Evolutionary conservation across 2,797 vertebrate genomes (phyloP).

Genomic region (Tadarida brasiliensis): DNA sequence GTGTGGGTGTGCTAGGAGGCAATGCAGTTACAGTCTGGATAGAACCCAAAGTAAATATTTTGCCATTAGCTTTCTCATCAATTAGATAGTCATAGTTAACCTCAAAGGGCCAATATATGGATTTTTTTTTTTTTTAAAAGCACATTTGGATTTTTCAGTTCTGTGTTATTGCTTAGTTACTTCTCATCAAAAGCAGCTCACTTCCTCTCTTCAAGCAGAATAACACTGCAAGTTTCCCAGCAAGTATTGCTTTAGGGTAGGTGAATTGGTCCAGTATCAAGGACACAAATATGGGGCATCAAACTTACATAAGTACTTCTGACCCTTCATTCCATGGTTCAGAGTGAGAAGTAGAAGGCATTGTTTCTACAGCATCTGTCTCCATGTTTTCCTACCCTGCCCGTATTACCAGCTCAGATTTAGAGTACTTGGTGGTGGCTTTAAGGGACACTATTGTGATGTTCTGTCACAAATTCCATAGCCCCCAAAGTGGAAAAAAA

Average conservation of each 20-base stretch:
- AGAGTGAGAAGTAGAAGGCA: not conserved
- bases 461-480: constrained; percentile 27
- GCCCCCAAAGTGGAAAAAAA: not conserved
- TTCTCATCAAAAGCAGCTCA: constrained; percentile 41
- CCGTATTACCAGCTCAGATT: constrained; percentile 23
- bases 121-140: constrained; percentile 49
- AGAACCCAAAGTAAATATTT: constrained; percentile 68
- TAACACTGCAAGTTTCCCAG: not conserved
- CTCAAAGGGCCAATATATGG: constrained; percentile 30
- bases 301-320: constrained; percentile 31
- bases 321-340: not conserved
- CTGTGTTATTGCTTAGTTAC: constrained; percentile 5
- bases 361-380: not conserved
- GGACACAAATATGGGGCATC: not conserved
- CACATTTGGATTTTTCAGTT: constrained; percentile 48
- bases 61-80: constrained; percentile 65
- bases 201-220: constrained; percentile 19
- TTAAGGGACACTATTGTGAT: not conserved
- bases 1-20: constrained; percentile 15
- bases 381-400: not conserved
- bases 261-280: not conserved
- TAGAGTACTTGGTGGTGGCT: not conserved
- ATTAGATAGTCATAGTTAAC: constrained; percentile 50
- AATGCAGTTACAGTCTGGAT: constrained; percentile 59
- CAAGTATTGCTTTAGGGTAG: not conserved